These are phyloP conservation scores for Tetraodon nigroviridis DNA, from an alignment of 2,113 vertebrate species.

Conservation along the genomic window DNA sequence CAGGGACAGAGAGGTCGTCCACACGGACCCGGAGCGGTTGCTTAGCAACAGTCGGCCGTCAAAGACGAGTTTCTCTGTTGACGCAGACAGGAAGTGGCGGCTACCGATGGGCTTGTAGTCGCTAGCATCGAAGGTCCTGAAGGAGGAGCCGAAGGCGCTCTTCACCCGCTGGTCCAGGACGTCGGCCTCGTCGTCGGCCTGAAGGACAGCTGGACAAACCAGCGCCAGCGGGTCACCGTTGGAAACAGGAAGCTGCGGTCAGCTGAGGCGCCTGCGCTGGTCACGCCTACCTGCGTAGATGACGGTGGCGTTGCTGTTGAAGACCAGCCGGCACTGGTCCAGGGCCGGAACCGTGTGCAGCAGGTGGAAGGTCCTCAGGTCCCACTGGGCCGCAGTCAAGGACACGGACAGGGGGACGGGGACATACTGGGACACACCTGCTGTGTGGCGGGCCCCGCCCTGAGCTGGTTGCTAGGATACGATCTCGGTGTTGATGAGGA, in stretches of 20 bases:
- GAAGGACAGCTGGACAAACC: constrained; percentile 82
- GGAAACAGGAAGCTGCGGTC: background rate
- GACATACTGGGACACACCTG: no score
- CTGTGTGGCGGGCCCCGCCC: no score
- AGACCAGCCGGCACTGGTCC: constrained; percentile 95
- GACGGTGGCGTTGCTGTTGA: constrained; percentile 93
- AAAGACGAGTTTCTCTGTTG: no score
- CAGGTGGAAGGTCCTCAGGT: constrained; percentile 93
- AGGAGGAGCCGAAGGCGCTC: constrained; percentile 95
- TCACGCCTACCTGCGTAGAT: constrained; percentile 89
- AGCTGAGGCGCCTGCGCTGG: no score
- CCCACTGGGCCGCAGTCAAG: constrained; percentile 86
- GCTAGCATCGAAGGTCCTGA: constrained; percentile 95
- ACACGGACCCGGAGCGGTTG: no score
- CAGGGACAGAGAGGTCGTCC: background rate
- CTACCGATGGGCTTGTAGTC: constrained; percentile 96
- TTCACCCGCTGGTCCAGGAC: constrained; percentile 91
- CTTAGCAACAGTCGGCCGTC: no score
- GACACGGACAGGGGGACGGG: constrained; percentile 8
- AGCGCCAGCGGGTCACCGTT: background rate
- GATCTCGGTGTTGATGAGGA: constrained; percentile 96
- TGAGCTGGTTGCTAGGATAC: constrained; percentile 80
- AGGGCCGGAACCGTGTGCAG: constrained; percentile 91
- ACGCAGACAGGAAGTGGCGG: constrained; percentile 10
- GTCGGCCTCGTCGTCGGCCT: constrained; percentile 93